Evolutionary conservation across 2,888 invertebrate genomes (phyloP).

Genomic region (Balanococcus diminutus): DNA sequence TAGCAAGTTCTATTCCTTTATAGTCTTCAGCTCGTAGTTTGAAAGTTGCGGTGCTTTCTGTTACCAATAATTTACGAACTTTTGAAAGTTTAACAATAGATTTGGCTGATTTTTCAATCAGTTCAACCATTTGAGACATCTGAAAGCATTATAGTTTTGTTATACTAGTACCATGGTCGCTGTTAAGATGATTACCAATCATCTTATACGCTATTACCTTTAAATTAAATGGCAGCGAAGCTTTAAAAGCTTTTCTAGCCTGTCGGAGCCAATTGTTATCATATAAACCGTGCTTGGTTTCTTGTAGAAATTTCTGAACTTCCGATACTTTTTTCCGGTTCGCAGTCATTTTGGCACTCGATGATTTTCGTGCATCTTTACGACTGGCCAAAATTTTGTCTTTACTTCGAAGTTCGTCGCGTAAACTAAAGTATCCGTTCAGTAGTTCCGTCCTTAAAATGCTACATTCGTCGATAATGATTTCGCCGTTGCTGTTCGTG

Average conservation of each 20-base stretch:
- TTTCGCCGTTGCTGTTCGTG: neutral
- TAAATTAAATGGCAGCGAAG: neutral
- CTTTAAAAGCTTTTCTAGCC: slow-evolving; percentile 36
- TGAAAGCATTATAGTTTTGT: neutral
- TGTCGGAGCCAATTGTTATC: slow-evolving; percentile 41
- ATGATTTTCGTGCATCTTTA: neutral
- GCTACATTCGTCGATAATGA: slow-evolving; percentile 36
- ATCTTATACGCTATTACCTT: neutral
- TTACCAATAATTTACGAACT: neutral
- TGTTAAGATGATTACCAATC: neutral
- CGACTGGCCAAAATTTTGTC: neutral
- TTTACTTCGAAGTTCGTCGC: neutral
- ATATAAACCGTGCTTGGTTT: slow-evolving; percentile 27
- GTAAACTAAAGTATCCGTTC: neutral
- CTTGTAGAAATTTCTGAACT: slow-evolving; percentile 43
- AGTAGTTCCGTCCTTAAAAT: neutral
- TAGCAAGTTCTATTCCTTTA: slow-evolving; percentile 21
- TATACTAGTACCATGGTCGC: too few species aligned
- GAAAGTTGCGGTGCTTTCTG: neutral
- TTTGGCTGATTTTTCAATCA: slow-evolving; percentile 22
- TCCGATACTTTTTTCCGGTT: slow-evolving; percentile 21
- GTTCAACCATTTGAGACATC: slow-evolving; percentile 7
- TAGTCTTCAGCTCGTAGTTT: slow-evolving; percentile 1
- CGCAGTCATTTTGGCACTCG: neutral
- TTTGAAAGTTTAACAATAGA: neutral